These are phyloP conservation scores for Ceuthmochares aereus DNA, from an alignment of 2,113 vertebrate genomes.

Conservation along the genomic window DNA sequence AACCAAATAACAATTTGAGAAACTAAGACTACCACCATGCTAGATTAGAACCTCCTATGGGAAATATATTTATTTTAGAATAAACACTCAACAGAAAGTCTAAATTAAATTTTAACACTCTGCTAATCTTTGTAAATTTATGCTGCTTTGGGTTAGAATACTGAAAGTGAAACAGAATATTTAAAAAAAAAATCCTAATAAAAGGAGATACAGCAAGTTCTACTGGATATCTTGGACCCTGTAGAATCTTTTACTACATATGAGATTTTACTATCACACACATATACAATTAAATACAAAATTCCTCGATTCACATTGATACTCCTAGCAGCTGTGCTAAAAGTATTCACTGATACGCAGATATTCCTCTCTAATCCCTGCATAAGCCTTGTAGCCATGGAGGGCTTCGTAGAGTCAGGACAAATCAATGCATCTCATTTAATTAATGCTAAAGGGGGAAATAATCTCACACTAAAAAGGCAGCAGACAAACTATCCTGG, in stretches of 20 bases:
- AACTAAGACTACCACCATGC: background rate
- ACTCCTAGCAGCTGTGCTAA: constrained; percentile 36
- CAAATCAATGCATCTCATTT: constrained; percentile 70
- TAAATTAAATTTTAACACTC: background rate
- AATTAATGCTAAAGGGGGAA: constrained; percentile 72
- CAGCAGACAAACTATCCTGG: constrained; percentile 61
- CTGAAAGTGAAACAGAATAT: background rate
- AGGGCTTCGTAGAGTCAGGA: constrained; percentile 62
- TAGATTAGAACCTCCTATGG: background rate
- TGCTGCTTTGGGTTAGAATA: background rate
- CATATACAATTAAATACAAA: constrained; percentile 43
- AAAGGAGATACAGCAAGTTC: background rate
- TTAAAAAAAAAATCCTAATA: background rate
- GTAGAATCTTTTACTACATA: background rate
- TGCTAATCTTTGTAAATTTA: background rate
- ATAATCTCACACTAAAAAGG: constrained; percentile 72
- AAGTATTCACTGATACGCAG: constrained; percentile 33
- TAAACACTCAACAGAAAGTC: background rate
- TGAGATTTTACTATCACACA: background rate
- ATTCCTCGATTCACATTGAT: constrained; percentile 24
- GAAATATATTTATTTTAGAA: background rate
- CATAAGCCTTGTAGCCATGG: constrained; percentile 58
- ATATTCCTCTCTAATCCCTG: constrained; percentile 38
- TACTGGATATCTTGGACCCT: background rate
- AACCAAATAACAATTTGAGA: background rate